These are phyloP conservation scores for Melanostoma mellinum DNA, from an alignment of 2,888 invertebrate genomes.

Conservation along the genomic window DNA sequence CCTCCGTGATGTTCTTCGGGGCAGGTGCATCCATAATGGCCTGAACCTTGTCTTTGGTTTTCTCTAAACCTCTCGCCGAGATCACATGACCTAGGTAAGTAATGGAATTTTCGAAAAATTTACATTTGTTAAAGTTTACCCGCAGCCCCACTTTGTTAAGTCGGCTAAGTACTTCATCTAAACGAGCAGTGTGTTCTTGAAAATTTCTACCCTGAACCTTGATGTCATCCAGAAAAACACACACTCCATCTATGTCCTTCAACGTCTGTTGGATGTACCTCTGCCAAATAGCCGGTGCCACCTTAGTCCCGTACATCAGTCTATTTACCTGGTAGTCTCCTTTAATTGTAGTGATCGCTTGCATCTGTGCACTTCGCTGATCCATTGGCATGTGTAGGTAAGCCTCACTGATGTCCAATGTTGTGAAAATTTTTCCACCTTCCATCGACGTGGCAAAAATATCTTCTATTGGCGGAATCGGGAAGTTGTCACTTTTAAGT, in stretches of 20 bases:
- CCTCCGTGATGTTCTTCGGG: no score
- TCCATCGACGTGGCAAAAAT: slow-evolving; percentile 16
- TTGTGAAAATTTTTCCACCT: neutral
- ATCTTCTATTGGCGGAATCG: neutral
- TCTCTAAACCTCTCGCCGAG: neutral
- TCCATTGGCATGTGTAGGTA: slow-evolving; percentile 18
- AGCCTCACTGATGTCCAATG: slow-evolving; percentile 10
- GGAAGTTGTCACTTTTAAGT: slow-evolving; percentile 2
- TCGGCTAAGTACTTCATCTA: neutral
- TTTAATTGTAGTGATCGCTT: slow-evolving; percentile 11
- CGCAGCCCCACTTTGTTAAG: neutral
- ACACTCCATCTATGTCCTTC: neutral
- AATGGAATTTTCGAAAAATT: no score
- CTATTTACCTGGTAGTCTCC: slow-evolving; percentile 12
- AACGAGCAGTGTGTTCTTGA: neutral
- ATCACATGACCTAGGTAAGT: neutral
- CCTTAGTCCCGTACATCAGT: slow-evolving; percentile 7
- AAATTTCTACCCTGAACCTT: neutral
- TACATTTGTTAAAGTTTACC: neutral
- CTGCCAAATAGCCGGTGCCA: slow-evolving; percentile 14
- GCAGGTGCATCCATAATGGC: neutral
- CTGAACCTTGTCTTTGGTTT: neutral
- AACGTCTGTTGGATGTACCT: neutral
- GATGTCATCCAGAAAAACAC: slow-evolving; percentile 13
- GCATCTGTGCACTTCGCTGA: neutral